Conservation (phyloP, 2,113 vertebrate species). For the Passer montanus region DNA sequence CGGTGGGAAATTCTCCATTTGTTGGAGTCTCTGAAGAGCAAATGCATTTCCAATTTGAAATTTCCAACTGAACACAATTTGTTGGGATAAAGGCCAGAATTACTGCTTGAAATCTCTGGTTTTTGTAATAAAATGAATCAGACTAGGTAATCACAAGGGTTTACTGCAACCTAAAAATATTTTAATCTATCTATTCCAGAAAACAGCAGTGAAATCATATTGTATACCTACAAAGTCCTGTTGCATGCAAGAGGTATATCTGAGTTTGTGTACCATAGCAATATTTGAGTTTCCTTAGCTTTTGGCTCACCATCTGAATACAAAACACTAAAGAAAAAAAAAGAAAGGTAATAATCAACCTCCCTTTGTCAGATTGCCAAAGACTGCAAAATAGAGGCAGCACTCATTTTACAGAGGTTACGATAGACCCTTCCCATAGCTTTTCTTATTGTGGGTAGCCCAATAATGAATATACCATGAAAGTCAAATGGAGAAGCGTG, state of each 20-base stretch:
- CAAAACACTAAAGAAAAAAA: not conserved
- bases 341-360: not conserved
- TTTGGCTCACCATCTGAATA: not conserved
- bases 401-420: not conserved
- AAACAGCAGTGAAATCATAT: not conserved
- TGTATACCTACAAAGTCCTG: not conserved
- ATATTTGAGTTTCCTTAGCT: not conserved
- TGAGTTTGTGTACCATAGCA: not conserved
- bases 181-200: not conserved
- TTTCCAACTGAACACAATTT: not conserved
- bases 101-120: not conserved
- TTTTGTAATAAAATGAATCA: not conserved
- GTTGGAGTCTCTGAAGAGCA: not conserved
- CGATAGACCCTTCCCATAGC: not conserved
- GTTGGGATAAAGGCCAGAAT: not conserved
- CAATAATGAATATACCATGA: not conserved
- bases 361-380: not conserved
- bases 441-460: not conserved
- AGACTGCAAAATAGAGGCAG: not conserved
- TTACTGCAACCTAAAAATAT: not conserved
- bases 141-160: not conserved
- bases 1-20: not conserved
- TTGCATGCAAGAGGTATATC: not conserved
- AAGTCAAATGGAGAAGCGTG: not conserved
- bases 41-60: not conserved